A percentile compares a stretch with the other conserved stretches of the same genome.
phyloP scores from a whole-genome alignment of 2,113 vertebrate species.

The Pristiophorus japonicus region DNA sequence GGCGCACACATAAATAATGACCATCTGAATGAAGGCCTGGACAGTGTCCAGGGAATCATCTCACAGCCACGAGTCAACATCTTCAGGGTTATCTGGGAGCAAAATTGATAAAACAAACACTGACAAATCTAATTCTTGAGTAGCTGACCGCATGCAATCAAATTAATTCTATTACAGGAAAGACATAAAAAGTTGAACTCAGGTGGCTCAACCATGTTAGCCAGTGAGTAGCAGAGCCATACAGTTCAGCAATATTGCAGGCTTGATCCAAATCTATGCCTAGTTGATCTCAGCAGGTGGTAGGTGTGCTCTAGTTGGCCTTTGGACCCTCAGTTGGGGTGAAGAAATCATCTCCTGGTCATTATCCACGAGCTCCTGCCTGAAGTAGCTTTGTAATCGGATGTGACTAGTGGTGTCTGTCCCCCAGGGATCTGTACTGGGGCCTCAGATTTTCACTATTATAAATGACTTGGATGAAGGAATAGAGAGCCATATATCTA shows the following conservation, averaged over 20 bases:
- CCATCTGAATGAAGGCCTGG: too few relatives aligned
- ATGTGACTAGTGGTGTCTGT: neutral
- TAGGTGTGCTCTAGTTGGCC: neutral
- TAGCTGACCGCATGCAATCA: neutral
- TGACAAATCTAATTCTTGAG: neutral
- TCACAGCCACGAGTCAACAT: neutral
- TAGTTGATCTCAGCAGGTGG: neutral
- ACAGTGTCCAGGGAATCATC: too few relatives aligned
- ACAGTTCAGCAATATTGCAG: neutral
- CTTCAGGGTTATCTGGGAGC: neutral
- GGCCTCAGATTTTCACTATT: neutral
- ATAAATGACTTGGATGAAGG: neutral
- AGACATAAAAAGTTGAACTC: neutral
- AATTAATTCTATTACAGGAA: neutral
- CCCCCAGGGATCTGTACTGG: neutral
- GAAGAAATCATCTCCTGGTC: neutral
- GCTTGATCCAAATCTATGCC: neutral
- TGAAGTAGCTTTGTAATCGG: neutral
- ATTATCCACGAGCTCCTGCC: neutral
- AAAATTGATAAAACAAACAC: neutral
- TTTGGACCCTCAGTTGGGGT: neutral
- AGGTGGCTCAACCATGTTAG: neutral
- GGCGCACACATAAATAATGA: too few relatives aligned
- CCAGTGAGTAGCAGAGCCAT: neutral
- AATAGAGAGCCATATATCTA: neutral